Evolutionary conservation across 2,888 invertebrate genomes (phyloP), one percentile per base, ranked within the genome.

Genomic region (Caenorhabditis sp.): DNA sequence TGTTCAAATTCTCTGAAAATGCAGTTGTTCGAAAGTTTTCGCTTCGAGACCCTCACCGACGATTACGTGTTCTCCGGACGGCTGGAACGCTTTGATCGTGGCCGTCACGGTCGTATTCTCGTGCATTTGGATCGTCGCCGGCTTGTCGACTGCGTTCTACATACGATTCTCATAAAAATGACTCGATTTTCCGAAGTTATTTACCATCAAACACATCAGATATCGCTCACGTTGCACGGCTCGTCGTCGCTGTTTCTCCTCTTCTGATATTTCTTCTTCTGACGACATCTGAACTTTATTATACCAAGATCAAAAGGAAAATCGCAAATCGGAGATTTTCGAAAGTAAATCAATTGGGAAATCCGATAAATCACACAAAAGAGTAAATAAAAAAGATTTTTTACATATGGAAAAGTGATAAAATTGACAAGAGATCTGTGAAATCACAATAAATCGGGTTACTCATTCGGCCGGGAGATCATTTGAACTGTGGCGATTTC

Each of bases 401-500:
- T 24, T 35, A 0, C 37, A 17, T 27, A 61, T 61, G 30, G 7
- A 9, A 9, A 4, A 6, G 41, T 39, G 56, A 27, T 58, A 30
- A 68, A 26, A 46, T 17, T 53, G 20, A 7, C 24, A 26, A 11
- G 22, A 59, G 24, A 26, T 7, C 26, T 24, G 55, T 17, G 11
- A 24, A 35, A 32, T 13, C 1, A 39, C 8, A 30, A 2, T n/a
- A 27, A n/a, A 7, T 35, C 11, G 17, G 17, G 15, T 55, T 43
- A 77, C 6, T 63, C 65, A 15, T 20, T 70, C 1, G 78, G 78
- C 13, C 73, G 27, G 7, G 78, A 63, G 2, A 9, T 53, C 37
- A 73, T 63, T 52, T 78, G 73, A 15, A 39, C 20, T n/a, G 39
- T 39, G 2, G 73, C 61, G 24, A 73, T 78, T 45, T 78, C 63